Base-by-base conservation (phyloP, 2,888 invertebrate species). In the Drosophila phalerata region DNA sequence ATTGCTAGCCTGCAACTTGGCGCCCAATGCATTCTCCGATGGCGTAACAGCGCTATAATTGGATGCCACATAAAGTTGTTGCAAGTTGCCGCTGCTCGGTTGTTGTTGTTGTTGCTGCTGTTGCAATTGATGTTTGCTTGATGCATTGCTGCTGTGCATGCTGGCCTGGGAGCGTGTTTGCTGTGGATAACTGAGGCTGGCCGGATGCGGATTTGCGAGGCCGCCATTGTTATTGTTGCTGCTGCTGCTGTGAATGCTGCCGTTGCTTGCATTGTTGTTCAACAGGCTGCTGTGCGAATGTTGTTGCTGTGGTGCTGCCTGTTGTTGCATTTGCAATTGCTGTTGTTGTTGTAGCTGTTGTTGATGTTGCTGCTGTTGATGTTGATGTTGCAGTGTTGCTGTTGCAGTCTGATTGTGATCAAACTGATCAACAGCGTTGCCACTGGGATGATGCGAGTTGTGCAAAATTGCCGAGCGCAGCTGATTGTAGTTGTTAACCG, bases 381-480 rank as follows among this genome's bases (percentile, higher is more conserved):
- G 74, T 32, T 69, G 64, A 22, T 70, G 74, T 10, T 77, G 72
- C 49, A 60, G 57, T 64, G 68, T 62, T 74, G 63, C 30, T 64
- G 73, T 17, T 56, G 66, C 52, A 51, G 13, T 55, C 52, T 72
- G 85, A 53, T 63, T 73, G 45, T 37, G 75, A 60, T 63, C 76
- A 32, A 53, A 66, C 48, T 84, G 86, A 60, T 84, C 77, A 17
- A 78, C 70, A 48, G 85, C 72, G 56, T 84, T 89, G 47, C 91
- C 92, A 40, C 92, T 91, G 68, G 92, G 92, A 84, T 92, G 91
- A 80, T 92, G 92, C 6, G 92, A 91, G 51, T 90, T 92, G 69
- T 92, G 92, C 62, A 92, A 79, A 72, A 92, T 92, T 55, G 92
- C 90, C 48, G 91, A 91, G 51, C 92, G 88, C 73, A 92, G 69